These are phyloP conservation scores for Synergus gifuensis DNA, from an alignment of 2,888 invertebrate genomes.

Conservation along the genomic window DNA sequence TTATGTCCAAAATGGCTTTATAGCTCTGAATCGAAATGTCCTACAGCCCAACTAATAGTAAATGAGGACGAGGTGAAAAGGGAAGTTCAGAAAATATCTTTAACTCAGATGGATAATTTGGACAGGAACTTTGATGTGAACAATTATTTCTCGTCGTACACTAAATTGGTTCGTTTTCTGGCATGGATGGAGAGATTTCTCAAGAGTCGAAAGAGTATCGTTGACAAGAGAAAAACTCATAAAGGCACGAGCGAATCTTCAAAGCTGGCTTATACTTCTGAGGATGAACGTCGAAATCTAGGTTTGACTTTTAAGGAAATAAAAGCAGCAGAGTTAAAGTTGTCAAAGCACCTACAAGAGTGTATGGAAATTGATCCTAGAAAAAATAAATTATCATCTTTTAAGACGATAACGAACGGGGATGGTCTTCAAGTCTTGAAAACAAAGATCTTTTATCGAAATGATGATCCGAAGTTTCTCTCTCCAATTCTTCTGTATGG, in stretches of 20 bases:
- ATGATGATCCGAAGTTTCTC: constrained; percentile 2
- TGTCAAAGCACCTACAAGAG: constrained; percentile 26
- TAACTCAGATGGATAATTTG: not conserved
- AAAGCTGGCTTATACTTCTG: not conserved
- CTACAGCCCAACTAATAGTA: constrained; percentile 20
- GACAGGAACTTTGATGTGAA: not conserved
- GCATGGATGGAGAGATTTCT: constrained; percentile 39
- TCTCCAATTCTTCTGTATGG: not conserved
- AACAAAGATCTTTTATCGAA: constrained; percentile 39
- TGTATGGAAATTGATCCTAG: constrained; percentile 13
- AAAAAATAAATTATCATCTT: constrained; percentile 19
- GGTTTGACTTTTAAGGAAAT: constrained; percentile 21
- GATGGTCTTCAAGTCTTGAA: constrained; percentile 24
- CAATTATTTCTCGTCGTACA: constrained; percentile 36
- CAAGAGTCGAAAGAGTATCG: not conserved
- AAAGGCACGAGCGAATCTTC: not conserved
- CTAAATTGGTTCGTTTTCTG: constrained; percentile 27
- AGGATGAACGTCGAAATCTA: constrained; percentile 5
- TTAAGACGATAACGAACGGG: constrained; percentile 18
- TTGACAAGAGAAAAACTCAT: constrained; percentile 14
- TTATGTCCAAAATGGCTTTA: constrained; percentile 66
- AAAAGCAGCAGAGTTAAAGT: constrained; percentile 24
- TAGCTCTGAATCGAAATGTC: constrained; percentile 55
- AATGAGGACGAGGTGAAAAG: not conserved
- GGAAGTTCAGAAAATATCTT: not conserved